These are phyloP conservation scores for Drosophila tsacasi DNA, from an alignment of 1,140 invertebrate species.

Conservation along the genomic window DNA sequence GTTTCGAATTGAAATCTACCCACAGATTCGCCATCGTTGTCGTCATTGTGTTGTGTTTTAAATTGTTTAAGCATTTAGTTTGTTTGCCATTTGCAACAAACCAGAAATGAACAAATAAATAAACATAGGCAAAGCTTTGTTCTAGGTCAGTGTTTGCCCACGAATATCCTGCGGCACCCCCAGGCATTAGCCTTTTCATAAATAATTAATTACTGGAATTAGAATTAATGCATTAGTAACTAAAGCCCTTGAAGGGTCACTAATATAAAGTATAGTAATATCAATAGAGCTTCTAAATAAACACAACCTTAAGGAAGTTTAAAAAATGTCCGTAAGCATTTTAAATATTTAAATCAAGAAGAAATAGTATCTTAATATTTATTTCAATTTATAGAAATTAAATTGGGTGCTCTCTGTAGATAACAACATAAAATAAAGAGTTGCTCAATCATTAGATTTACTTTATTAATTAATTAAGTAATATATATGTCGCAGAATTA, in stretches of 20 bases:
- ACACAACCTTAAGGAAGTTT: background rate
- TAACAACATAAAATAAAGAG: too few species aligned
- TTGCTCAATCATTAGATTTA: background rate
- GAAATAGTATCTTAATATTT: too few species aligned
- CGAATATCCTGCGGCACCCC: background rate
- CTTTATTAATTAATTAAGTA: background rate
- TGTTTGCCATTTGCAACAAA: constrained; percentile 32
- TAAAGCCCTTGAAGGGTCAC: background rate
- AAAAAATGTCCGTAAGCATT: too few species aligned
- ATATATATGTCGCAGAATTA: too few species aligned
- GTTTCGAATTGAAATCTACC: constrained; percentile 30
- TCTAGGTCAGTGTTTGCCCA: background rate
- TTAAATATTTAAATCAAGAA: too few species aligned
- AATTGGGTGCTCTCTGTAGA: too few species aligned
- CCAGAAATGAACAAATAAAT: constrained; percentile 40
- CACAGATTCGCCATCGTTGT: constrained; percentile 5
- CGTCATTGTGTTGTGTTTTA: constrained; percentile 10
- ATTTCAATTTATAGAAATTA: too few species aligned
- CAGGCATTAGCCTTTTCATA: background rate
- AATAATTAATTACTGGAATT: background rate
- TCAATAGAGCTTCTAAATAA: background rate
- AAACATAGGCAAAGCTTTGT: background rate
- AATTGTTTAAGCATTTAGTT: constrained; percentile 56
- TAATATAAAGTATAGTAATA: background rate
- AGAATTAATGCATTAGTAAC: background rate